phyloP scores from a whole-genome alignment of 1,140 invertebrate species.

The Trichoplusia ni region DNA sequence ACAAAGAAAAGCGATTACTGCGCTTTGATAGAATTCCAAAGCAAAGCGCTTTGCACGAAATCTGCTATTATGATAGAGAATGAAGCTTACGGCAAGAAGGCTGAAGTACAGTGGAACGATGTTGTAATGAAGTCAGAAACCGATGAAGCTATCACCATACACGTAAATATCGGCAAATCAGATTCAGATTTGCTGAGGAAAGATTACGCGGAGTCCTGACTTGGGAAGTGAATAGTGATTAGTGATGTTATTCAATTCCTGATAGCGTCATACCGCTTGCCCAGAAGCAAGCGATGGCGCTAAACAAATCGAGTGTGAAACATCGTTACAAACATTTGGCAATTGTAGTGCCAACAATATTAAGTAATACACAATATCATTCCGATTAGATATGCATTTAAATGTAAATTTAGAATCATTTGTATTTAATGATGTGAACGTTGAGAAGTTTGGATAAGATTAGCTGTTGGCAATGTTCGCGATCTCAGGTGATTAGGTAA shows the following conservation, averaged over 20 bases:
- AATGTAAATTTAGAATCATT: slow-evolving; percentile 19
- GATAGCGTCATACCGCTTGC: not conserved
- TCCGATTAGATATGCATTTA: slow-evolving; percentile 38
- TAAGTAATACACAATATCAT: slow-evolving; percentile 19
- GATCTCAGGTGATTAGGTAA: not conserved
- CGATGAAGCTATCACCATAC: slow-evolving; percentile 75
- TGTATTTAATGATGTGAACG: slow-evolving; percentile 1
- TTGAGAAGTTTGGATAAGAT: slow-evolving; percentile 1
- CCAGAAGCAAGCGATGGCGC: not conserved
- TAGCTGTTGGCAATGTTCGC: slow-evolving; percentile 12
- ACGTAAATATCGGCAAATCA: slow-evolving; percentile 71
- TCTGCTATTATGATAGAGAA: slow-evolving; percentile 73
- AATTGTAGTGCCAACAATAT: not conserved
- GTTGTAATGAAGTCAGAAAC: slow-evolving; percentile 68
- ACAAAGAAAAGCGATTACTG: slow-evolving; percentile 73
- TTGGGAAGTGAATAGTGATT: not conserved
- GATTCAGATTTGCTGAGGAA: slow-evolving; percentile 52
- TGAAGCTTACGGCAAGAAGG: slow-evolving; percentile 74
- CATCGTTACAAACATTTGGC: slow-evolving; percentile 2
- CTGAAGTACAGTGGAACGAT: slow-evolving; percentile 74
- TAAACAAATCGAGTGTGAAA: not conserved
- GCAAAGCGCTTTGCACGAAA: slow-evolving; percentile 71
- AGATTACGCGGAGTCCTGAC: slow-evolving; percentile 48
- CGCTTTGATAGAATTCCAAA: slow-evolving; percentile 75
- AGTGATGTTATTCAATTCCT: not conserved